phyloP scores from a whole-genome alignment of 2,888 invertebrate genomes.

The Ophonus ardosiacus region DNA sequence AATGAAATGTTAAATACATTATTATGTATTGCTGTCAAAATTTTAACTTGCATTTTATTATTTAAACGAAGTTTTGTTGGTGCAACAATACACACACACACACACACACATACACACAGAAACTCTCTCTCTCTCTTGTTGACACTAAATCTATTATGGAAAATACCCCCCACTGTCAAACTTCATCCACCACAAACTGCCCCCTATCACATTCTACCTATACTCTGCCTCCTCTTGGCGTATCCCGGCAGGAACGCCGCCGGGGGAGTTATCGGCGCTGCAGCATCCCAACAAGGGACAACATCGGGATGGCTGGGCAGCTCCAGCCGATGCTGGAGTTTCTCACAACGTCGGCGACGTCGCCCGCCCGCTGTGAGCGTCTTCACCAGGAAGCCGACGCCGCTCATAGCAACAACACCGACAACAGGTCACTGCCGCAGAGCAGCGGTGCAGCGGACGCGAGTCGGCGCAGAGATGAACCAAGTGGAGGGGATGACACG shows the following conservation, averaged over 20 bases:
- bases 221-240: slow-evolving; percentile 69
- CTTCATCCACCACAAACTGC: too few relatives aligned
- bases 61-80: too few relatives aligned
- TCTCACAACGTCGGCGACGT: slow-evolving; percentile 81
- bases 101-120: too few relatives aligned
- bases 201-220: neutral
- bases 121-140: too few relatives aligned
- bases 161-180: too few relatives aligned
- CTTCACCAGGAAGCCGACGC: slow-evolving; percentile 81
- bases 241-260: slow-evolving; percentile 82
- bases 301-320: slow-evolving; percentile 76
- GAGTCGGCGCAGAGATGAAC: slow-evolving; percentile 32
- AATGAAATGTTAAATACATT: too few relatives aligned
- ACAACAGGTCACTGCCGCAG: slow-evolving; percentile 69
- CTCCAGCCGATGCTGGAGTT: slow-evolving; percentile 76
- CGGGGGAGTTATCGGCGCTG: slow-evolving; percentile 81
- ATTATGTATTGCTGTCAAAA: too few relatives aligned
- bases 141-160: too few relatives aligned
- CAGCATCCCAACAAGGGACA: slow-evolving; percentile 79
- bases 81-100: too few relatives aligned
- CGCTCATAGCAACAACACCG: slow-evolving; percentile 76
- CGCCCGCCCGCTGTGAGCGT: slow-evolving; percentile 81
- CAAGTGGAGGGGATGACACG: neutral
- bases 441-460: slow-evolving; percentile 67
- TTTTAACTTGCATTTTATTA: too few relatives aligned